These are phyloP conservation scores for Peromyscus maniculatus DNA, from an alignment of 2,113 vertebrate species.

Conservation along the genomic window DNA sequence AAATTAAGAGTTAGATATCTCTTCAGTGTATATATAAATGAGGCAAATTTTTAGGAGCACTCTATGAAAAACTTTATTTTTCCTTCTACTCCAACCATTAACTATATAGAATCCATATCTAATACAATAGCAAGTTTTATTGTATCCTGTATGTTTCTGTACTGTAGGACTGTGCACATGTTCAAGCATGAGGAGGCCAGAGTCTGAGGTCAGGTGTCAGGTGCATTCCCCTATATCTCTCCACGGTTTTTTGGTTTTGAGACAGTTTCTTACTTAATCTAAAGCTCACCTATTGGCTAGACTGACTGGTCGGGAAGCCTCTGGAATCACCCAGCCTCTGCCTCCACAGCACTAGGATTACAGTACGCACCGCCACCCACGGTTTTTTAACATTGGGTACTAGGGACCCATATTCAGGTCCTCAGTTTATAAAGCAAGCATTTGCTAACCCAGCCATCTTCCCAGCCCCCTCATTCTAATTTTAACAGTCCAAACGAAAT, in stretches of 20 bases:
- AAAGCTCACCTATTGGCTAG: not conserved
- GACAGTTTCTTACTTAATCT: not conserved
- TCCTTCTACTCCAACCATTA: not conserved
- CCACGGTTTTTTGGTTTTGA: not conserved
- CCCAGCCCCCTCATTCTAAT: not conserved
- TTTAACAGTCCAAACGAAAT: not conserved
- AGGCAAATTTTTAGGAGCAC: not conserved
- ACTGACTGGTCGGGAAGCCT: not conserved
- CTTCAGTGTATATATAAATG: not conserved
- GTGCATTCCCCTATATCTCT: not conserved
- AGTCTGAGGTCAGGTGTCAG: not conserved
- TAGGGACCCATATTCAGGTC: not conserved
- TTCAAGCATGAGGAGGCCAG: not conserved
- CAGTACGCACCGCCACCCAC: not conserved
- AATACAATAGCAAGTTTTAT: not conserved
- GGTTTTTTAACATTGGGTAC: not conserved
- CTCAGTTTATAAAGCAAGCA: not conserved
- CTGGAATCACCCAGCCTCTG: not conserved
- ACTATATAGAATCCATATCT: not conserved
- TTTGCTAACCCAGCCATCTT: not conserved
- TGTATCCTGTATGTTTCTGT: not conserved
- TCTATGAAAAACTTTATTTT: not conserved
- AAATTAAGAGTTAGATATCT: not conserved
- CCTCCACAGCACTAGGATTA: not conserved
- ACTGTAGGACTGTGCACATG: no score